Conservation (phyloP, 1,140 invertebrate species). For the Diplogasteroides magnus region DNA sequence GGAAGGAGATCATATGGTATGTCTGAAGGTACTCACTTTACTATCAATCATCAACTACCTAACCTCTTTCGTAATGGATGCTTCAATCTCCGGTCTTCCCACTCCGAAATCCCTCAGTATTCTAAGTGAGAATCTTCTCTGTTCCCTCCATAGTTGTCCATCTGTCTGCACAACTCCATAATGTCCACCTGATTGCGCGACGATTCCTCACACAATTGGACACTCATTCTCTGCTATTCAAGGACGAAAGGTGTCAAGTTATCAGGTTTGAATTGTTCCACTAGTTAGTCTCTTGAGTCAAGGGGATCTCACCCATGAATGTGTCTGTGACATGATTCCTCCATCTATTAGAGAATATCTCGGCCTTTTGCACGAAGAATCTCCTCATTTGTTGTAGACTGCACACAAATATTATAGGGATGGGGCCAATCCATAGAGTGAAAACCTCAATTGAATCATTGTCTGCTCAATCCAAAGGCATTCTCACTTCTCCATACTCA, state of each 20-base stretch:
- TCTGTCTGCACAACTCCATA: conserved; percentile 60
- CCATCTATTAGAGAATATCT: conserved; percentile 50
- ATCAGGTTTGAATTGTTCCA: neutral
- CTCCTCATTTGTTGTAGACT: conserved; percentile 40
- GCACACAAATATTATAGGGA: conserved; percentile 47
- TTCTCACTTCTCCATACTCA: conserved; percentile 31
- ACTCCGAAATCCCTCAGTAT: conserved; percentile 79
- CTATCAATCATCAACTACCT: too few species aligned
- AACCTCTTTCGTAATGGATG: conserved; percentile 70
- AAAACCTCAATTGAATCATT: conserved; percentile 29
- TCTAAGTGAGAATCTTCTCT: conserved; percentile 80
- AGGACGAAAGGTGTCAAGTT: too few species aligned
- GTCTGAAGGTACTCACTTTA: conserved; percentile 9
- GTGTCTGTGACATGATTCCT: conserved; percentile 49
- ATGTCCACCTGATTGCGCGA: conserved; percentile 39
- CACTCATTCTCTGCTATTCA: neutral
- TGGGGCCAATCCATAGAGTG: conserved; percentile 52
- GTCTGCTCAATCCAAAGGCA: neutral
- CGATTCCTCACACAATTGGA: conserved; percentile 9
- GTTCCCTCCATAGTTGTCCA: conserved; percentile 83
- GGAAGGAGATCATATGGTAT: neutral
- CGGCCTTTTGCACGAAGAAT: conserved; percentile 49
- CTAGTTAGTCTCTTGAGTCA: neutral
- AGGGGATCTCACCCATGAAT: conserved; percentile 42
- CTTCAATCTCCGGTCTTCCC: conserved; percentile 75